Evolutionary conservation across 2,113 vertebrate species (phyloP), one percentile per base, ranked within the genome.

Genomic region (Callipepla squamata): DNA sequence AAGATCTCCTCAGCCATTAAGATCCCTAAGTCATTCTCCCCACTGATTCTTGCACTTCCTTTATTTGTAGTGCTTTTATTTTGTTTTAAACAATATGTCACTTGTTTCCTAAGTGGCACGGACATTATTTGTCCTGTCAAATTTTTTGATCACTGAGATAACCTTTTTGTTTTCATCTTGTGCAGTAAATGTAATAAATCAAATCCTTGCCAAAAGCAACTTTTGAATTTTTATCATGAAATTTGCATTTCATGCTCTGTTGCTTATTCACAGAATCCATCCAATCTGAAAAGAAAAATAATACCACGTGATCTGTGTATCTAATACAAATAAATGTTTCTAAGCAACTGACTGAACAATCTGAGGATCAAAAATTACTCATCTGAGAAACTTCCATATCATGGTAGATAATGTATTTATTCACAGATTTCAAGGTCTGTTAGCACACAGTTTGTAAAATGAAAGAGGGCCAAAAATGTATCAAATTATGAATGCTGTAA

Each of bases 291-390:
- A 85, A 80, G 89, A 78, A 92, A 91, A 83, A 67, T 94, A 91
- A 51, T 66, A 72, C 73, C 95, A 95, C 82, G 9, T 96, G 90
- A 83, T 85, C 91, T 28, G 76, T 89, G 79, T 91, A 95, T 92
- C 96, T 94, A 94, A 96, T 94, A 94, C 82, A 91, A 95, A 96
- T 93, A 94, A 95, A 94, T 96, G 95, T 96, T 92, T 96, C 94
- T 47, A 94, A 96, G 93, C 94, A 96, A 96, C 91, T 92, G 93
- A 80, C 61, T 75, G 85, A 94, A 92, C 95, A 94, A 94, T 96
- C 91, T 42, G 51, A 82, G 85, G 85, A 94, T 95, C 95, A 94
- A 81, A 95, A 96, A 96, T 95, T 94, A 96, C 94, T 96, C 94
- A 96, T 92, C 82, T 96, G 95, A 94, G 81, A 96, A 96, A 94